Base-by-base conservation (phyloP, 35 echinoderm and acorn worm genomes). In the Antedon bifida region DNA sequence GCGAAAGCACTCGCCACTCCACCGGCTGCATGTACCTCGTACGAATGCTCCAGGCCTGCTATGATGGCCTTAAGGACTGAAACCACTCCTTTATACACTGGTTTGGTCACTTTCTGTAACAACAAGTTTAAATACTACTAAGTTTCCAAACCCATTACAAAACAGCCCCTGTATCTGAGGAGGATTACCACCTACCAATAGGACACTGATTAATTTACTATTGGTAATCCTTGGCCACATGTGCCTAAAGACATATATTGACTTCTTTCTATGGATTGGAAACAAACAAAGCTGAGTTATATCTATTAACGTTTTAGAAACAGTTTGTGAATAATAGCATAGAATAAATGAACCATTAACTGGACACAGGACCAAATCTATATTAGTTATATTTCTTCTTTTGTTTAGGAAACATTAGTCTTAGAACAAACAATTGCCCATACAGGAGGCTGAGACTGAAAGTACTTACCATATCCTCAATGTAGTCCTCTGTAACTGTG, bases 1-100 rank as follows among this genome's bases (percentile, higher is more conserved):
- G 95, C 88, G 74, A 90, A 93, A 21, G 95, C 91, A 77, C 95
- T 99, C 16, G 95, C 95, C 88, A 99, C 90, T 14, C 95, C 95
- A 36, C 95, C 95, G 36, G 86, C 38, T 29, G 84, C 89, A 83
- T 92, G 90, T 83, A 84, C 64, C 30, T 99, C 91, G 73, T 88
- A 99, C 34, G 95, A 92, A 32, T 92, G 79, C 42, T 99, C 95
- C 79, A 99, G 76, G 26, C 95, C 95, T 23, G 86, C 83, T 30
- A 99, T 84, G 73, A 99, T 88, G 26, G 95, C 95, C 45, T 92
- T 88, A 32, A 99, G 32, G 26, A 99, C 91, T 34, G 90, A 88
- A 3, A 92, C 88, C 30, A 99, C 74, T 23, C 95, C 95, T 74
- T 93, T 92, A 76, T 99, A 99, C 0, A 93, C 90, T 0, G 90